Base-by-base conservation (phyloP, 2,888 invertebrate species). In the Caradrina clavipalpis region DNA sequence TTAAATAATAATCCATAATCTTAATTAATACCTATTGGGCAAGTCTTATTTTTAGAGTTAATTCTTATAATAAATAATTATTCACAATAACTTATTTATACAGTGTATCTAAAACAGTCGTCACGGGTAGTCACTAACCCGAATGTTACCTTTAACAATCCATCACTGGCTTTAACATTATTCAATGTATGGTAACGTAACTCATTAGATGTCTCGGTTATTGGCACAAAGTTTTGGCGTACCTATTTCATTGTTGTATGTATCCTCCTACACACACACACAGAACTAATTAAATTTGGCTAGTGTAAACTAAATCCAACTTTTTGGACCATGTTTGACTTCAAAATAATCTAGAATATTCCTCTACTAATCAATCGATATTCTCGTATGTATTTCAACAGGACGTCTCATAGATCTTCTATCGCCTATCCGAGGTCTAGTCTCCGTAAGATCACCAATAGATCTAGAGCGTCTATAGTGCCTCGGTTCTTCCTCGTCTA, bases 371-470 rank as follows among this genome's bases (percentile, higher is more conserved):
- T 76, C 72, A 61, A 71, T 75, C 10, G 66, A 65, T 75, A 79
- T 85, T 73, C 88, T 87, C 49, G 89, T 87, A 76, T 90, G 89
- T 81, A 94, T 90, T 81, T 93, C 92, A 56, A 94, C 90, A 26
- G 94, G 92, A 17, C 94, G 90, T 86, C 95, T 89, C n/a, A 93
- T 84, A 13, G 96, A 96, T 1, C 95, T 91, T 73, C 96, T 90
- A 58, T 94, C 94, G 31, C 82, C 86, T 22, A 88, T 73, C 57
- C 95, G 88, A 0, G 92, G 90, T 62, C 95, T 91, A 26, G 86
- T 76, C 50, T 94, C 95, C 21, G 92, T 93, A 11, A 96, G 84
- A 81, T 96, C 96, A 49, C 95, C 96, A 65, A 96, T 95, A 6
- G 96, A 96, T 69, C 95, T 92, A 0, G 96, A 96, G 66, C 96